Evolutionary conservation across 2,113 vertebrate genomes (phyloP).

Genomic region (Pelecanoides urinatrix): DNA sequence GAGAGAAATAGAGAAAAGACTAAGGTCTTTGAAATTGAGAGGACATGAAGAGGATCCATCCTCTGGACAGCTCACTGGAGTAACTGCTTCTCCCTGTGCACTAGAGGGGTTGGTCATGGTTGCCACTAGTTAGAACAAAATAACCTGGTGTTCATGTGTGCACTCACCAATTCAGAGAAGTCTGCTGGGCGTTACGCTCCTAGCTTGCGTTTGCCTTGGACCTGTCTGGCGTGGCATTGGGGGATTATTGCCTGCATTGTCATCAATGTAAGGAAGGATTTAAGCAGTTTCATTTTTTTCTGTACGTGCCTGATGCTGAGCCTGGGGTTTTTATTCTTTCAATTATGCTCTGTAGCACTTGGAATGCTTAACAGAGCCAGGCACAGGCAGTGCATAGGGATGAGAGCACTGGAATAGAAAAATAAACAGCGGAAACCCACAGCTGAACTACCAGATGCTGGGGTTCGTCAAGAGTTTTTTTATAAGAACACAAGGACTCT

Average conservation of each 20-base stretch:
- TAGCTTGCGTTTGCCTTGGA: not conserved
- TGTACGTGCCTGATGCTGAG: conserved; percentile 12
- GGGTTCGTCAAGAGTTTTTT: conserved; percentile 11
- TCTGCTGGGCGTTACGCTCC: not conserved
- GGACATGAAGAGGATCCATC: not conserved
- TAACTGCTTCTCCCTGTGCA: not conserved
- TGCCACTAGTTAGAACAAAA: not conserved
- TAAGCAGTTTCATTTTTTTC: conserved; percentile 1
- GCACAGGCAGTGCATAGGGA: conserved; percentile 44
- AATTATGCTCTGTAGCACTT: conserved; percentile 27
- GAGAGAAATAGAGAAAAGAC: not conserved
- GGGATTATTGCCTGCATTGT: not conserved
- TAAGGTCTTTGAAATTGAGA: not conserved
- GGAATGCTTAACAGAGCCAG: conserved; percentile 47
- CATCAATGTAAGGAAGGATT: not conserved
- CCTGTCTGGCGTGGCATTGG: not conserved
- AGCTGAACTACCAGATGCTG: conserved; percentile 63
- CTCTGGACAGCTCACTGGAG: not conserved
- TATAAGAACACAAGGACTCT: not conserved
- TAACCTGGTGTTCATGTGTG: not conserved
- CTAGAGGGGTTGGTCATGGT: not conserved
- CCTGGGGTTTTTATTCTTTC: conserved; percentile 47
- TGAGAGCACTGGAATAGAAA: conserved; percentile 43
- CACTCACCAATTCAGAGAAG: not conserved
- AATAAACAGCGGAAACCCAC: conserved; percentile 62